Evolutionary conservation across 2,888 invertebrate species (phyloP).

Genomic region (Camponotus fellah): DNA sequence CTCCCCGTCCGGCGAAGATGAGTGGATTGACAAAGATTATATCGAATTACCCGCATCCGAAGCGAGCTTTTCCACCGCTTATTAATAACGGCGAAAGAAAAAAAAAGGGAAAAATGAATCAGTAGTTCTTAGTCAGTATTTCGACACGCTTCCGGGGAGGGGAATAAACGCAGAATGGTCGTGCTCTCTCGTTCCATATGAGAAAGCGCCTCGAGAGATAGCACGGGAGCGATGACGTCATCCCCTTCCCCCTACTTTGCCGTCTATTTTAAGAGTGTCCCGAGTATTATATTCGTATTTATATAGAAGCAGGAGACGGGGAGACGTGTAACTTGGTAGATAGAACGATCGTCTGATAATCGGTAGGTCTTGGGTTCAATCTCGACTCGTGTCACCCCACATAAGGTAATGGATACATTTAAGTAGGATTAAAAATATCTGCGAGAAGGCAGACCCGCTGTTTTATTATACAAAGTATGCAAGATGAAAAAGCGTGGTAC

Average conservation of each 20-base stretch:
- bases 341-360: background rate
- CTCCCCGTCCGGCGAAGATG: conserved; percentile 86
- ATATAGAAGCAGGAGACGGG: conserved; percentile 62
- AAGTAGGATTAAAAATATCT: background rate
- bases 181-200: conserved; percentile 58
- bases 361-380: background rate
- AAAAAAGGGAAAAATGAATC: background rate
- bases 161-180: conserved; percentile 6
- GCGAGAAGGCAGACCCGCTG: background rate
- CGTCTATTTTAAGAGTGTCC: conserved; percentile 85
- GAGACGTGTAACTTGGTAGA: background rate
- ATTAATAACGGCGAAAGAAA: background rate
- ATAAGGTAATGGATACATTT: background rate
- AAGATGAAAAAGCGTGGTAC: background rate
- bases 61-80: background rate
- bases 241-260: conserved; percentile 63
- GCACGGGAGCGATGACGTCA: conserved; percentile 81
- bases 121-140: background rate
- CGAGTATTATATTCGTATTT: conserved; percentile 72
- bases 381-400: background rate
- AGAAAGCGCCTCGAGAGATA: conserved; percentile 77
- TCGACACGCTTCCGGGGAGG: conserved; percentile 1
- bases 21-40: conserved; percentile 91
- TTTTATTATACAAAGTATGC: background rate
- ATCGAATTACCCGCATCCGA: conserved; percentile 87